phyloP scores from a whole-genome alignment of 2,113 vertebrate genomes.

The Muscicapa adusta region DNA sequence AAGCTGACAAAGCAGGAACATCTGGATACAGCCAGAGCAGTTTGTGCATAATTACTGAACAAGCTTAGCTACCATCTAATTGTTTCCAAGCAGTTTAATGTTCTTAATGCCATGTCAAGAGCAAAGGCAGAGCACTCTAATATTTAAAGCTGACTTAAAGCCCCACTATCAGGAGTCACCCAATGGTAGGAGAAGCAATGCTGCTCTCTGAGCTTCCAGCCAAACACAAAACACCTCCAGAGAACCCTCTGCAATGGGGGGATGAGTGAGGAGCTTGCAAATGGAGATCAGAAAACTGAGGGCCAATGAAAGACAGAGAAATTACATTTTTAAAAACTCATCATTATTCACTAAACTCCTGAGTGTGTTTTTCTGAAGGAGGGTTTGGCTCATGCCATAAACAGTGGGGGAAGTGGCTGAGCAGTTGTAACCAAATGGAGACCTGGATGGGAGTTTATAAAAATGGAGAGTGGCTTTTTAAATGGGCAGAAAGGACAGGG shows the following conservation, averaged over 20 bases:
- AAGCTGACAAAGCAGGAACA: not conserved
- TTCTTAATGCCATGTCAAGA: not conserved
- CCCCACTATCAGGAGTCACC: not conserved
- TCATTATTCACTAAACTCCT: not conserved
- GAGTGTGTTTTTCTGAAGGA: not conserved
- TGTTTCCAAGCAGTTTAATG: not conserved
- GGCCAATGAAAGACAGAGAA: not conserved
- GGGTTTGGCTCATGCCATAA: accelerated
- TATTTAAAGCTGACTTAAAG: not conserved
- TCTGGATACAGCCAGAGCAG: not conserved
- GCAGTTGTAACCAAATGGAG: not conserved
- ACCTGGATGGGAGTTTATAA: not conserved
- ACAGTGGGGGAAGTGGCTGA: not conserved
- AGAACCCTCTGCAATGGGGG: not conserved
- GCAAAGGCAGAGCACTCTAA: not conserved
- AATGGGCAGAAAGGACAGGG: not conserved
- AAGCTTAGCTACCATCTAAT: not conserved
- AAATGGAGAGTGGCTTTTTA: not conserved
- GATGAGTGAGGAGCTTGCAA: not conserved
- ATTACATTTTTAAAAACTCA: not conserved
- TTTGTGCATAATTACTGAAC: conserved; percentile 5
- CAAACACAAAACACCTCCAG: not conserved
- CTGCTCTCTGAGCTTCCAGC: not conserved
- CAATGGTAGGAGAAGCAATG: accelerated
- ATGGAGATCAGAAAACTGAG: not conserved